phyloP scores from a whole-genome alignment of 2,113 vertebrate species.

The Rhabdornis inornatus region DNA sequence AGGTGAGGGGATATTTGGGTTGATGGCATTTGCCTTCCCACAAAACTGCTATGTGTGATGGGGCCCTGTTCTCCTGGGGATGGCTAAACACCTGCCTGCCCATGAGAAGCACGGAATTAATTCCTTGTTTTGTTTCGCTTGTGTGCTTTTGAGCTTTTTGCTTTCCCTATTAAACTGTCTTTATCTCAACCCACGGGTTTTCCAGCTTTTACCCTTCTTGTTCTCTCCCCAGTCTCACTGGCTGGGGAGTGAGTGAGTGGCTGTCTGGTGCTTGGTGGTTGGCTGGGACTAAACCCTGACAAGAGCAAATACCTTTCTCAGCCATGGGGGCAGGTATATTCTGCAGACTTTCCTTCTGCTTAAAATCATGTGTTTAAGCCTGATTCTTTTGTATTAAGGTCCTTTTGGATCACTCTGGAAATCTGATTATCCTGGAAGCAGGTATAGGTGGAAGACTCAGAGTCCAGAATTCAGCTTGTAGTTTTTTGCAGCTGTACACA shows the following conservation, averaged over 20 bases:
- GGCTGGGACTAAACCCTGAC: rapidly evolving
- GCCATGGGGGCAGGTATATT: neutral
- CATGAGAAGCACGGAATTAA: neutral
- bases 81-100: neutral
- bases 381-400: neutral
- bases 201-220: neutral
- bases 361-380: neutral
- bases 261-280: neutral
- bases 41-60: rapidly evolving
- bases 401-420: neutral
- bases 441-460: neutral
- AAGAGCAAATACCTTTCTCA: neutral
- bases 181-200: neutral
- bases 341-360: neutral
- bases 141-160: neutral
- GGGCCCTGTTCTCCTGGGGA: too few species aligned
- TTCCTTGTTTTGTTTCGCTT: neutral
- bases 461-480: neutral
- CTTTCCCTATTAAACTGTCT: neutral
- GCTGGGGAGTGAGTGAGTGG: neutral
- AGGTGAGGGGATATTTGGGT: neutral
- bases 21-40: neutral
- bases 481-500: neutral
- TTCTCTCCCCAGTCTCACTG: neutral
- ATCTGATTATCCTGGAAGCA: neutral